A percentile compares a stretch with the other conserved stretches of the same genome.
Conservation (phyloP, 2,113 vertebrate genomes). For the Marmota flaviventris region DNA sequence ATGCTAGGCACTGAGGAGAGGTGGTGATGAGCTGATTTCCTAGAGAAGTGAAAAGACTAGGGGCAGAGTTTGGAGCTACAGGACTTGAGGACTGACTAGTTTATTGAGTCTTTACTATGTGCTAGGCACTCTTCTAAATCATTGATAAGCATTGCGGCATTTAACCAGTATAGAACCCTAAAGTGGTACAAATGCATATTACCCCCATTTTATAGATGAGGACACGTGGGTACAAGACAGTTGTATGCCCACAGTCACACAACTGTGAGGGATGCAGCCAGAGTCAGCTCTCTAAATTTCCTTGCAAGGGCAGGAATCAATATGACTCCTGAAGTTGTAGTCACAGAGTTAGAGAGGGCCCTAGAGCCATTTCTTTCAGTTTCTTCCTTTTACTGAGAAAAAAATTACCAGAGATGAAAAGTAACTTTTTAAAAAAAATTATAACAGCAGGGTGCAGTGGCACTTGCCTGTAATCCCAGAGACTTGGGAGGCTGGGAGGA, state of each 20-base stretch:
- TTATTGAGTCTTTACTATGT: not conserved
- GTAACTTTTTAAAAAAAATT: not conserved
- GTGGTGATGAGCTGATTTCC: not conserved
- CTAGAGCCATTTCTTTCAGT: no score
- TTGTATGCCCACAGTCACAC: not conserved
- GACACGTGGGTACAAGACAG: not conserved
- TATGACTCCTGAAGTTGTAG: no score
- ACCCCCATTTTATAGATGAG: not conserved
- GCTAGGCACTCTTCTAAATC: not conserved
- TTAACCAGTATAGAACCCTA: not conserved
- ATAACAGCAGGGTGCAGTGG: not conserved
- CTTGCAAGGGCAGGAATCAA: no score
- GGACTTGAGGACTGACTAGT: not conserved
- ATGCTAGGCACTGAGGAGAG: not conserved
- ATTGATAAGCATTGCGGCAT: not conserved
- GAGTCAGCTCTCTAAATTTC: not conserved
- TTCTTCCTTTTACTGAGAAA: no score
- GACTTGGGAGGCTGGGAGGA: no score
- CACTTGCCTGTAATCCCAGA: not conserved
- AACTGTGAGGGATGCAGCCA: not conserved
- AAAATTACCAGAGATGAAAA: not conserved
- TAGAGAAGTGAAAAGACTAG: not conserved
- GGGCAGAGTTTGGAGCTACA: not conserved
- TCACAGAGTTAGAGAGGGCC: no score
- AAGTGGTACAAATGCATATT: not conserved